Base-by-base conservation (phyloP, 1,140 invertebrate genomes). In the Meteorus sp. region DNA sequence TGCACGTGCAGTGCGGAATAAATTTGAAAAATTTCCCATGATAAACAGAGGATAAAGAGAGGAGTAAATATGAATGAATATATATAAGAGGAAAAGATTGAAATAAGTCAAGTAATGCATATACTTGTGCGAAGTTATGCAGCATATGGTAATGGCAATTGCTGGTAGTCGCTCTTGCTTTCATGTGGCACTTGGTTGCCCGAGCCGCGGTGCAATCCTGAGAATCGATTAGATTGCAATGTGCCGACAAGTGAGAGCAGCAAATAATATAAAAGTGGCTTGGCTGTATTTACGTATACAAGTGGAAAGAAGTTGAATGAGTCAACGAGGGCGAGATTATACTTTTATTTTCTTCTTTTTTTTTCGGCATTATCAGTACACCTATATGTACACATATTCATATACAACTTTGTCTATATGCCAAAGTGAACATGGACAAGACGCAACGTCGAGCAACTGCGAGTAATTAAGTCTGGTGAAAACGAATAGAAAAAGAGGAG, bases 151-250 rank as follows among this genome's bases (percentile, higher is more conserved):
- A 52, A 52, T 52, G 50, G 50, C 29, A 8, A 52, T 52, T 48
- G 45, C 45, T 52, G 3, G 50, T 37, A 52, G 50, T 52, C 20
- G 20, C 27, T 52, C 23, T 48, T 13, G 45, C 43, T 45, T 23
- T 48, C 45, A 48, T 48, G 45, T 37, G 50, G 29, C 50, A 52
- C 50, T 52, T n/a, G n/a, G n/a, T n/a, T n/a, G n/a, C n/a, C n/a
- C n/a, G n/a, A n/a, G n/a, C 50, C 37, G 17, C 20, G 31, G 20
- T 52, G 50, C 50, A 52, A 52, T 52, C 50, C 50, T 22, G 9
- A 22, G 50, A 52, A 52, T 52, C 50, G 50, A 52, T 52, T 52
- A 52, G 50, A 52, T 52, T 52, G 50, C 33, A 52, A 52, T 52
- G 50, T 37, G 50, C 50, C 50, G 33, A 52, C 50, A 52, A 52